Evolutionary conservation across 53 echinoderm and acorn worm genomes (phyloP).

Genomic region (Luidia sarsii): DNA sequence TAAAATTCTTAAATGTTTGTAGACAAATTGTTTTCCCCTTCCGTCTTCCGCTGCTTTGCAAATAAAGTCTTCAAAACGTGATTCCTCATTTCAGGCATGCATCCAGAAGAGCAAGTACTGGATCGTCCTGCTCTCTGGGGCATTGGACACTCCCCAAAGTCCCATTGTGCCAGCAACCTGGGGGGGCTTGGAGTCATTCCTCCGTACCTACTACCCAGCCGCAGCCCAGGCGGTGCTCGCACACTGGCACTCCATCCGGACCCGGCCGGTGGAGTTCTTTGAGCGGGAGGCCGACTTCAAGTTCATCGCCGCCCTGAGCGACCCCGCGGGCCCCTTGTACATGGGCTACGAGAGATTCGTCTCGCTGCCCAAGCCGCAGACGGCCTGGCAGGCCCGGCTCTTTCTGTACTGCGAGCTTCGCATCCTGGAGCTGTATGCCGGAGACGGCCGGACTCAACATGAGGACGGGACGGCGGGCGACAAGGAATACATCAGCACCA

Average conservation of each 20-base stretch:
- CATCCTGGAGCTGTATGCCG: conserved; percentile 84
- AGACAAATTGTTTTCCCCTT: too few relatives aligned
- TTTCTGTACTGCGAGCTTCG: conserved; percentile 95
- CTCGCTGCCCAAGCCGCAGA: conserved; percentile 70
- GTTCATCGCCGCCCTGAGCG: conserved; percentile 77
- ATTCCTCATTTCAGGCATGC: conserved; percentile 59
- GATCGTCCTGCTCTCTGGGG: conserved; percentile 54
- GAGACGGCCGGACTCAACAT: conserved; percentile 79
- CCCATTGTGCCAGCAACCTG: conserved; percentile 86
- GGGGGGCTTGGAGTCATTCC: conserved; percentile 76
- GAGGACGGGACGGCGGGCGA: conserved; percentile 79
- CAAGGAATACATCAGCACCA: conserved; percentile 79
- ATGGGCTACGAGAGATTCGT: conserved; percentile 81
- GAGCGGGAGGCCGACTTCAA: conserved; percentile 67
- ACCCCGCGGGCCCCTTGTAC: conserved; percentile 54
- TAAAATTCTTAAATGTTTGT: too few relatives aligned
- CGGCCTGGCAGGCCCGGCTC: conserved; percentile 80
- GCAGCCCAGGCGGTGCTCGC: conserved; percentile 54
- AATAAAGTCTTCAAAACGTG: too few relatives aligned
- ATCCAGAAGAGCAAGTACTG: conserved; percentile 68
- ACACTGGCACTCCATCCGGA: conserved; percentile 73
- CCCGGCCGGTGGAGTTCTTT: conserved; percentile 71
- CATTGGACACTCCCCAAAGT: conserved; percentile 1
- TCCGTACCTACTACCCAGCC: conserved; percentile 72
- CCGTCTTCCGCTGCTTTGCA: too few relatives aligned